Conservation (phyloP, 1,140 invertebrate species). For the Rhopalosiphum padi region DNA sequence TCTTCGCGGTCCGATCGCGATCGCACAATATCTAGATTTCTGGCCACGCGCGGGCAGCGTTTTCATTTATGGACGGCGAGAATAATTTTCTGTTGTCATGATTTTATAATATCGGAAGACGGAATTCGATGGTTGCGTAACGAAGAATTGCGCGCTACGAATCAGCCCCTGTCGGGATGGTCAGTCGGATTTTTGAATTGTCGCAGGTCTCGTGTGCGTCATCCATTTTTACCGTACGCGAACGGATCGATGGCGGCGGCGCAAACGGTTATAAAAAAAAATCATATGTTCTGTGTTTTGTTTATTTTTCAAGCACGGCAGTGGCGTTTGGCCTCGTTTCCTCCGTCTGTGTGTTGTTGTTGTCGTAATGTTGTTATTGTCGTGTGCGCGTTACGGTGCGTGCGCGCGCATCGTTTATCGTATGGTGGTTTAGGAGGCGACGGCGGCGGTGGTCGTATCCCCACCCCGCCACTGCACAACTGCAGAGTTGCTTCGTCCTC, state of each 20-base stretch:
- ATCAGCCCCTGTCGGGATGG: background rate
- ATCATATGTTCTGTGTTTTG: conserved; percentile 17
- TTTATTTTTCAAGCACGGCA: background rate
- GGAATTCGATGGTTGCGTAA: background rate
- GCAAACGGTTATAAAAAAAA: background rate
- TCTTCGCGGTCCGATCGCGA: background rate
- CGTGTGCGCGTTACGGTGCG: background rate
- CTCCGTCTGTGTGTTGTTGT: background rate
- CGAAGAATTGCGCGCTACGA: too few relatives aligned
- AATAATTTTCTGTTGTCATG: background rate
- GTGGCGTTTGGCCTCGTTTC: conserved; percentile 28
- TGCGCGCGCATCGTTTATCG: background rate
- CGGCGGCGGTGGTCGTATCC: background rate
- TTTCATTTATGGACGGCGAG: background rate
- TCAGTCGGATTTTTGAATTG: background rate
- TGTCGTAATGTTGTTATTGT: background rate
- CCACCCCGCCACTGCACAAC: background rate
- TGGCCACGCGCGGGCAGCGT: background rate
- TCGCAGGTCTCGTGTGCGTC: background rate
- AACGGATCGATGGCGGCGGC: background rate
- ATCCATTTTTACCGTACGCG: background rate
- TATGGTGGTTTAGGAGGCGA: background rate
- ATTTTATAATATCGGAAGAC: background rate
- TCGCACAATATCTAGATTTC: background rate
- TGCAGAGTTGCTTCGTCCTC: background rate